Base-by-base conservation (phyloP, 2,113 vertebrate genomes). In the Hyperopisus bebe region DNA sequence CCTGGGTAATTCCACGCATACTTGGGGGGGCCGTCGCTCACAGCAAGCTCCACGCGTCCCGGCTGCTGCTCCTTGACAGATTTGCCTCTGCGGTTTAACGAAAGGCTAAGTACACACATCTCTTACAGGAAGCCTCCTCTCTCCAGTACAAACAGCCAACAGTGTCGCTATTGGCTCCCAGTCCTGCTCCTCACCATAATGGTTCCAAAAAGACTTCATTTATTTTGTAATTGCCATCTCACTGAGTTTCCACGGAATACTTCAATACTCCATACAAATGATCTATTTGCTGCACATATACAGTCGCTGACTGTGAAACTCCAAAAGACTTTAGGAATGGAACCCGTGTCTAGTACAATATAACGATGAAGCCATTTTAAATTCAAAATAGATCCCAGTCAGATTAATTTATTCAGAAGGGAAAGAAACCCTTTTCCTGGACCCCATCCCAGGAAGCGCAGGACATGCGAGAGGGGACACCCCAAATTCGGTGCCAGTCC, bases 1-100 rank as follows among this genome's bases (percentile, higher is more conserved):
- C 89, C 86, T 80, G 0, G 74, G 80, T 89, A 89, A 90, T 89
- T 90, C 90, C 9, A 74, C 77, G 24, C 90, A 44, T 62, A 86
- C 55, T 44, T 2, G 82, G 19, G 80, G 84, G 3, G 0, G 77
- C 88, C 86, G 80, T 88, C 17, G 91, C 6, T 90, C 3, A 86
- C 82, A 90, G 13, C 3, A 39, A 13, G 74, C 90, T 89, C 21
- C 55, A 2, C 2, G 31, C 53, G 9, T 19, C 77, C 42, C 39
- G 42, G 17, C 77, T 2, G 17, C 42, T 1, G 31, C 0, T 3
- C 31, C 31, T 39, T 87, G 50, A 87, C 27, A 44, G 53, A 42
- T 8, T 8, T 24, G 39, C 19, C 11, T 55, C 31, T 21, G 50
- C 35, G 44, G 48, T 51, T 31, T 31, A 86, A 42, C 27, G 19